Percentiles rank a stretch among this genome's conserved stretches.
Evolutionary conservation across 1,140 invertebrate species (phyloP).

Genomic region (Calliphora vicina): DNA sequence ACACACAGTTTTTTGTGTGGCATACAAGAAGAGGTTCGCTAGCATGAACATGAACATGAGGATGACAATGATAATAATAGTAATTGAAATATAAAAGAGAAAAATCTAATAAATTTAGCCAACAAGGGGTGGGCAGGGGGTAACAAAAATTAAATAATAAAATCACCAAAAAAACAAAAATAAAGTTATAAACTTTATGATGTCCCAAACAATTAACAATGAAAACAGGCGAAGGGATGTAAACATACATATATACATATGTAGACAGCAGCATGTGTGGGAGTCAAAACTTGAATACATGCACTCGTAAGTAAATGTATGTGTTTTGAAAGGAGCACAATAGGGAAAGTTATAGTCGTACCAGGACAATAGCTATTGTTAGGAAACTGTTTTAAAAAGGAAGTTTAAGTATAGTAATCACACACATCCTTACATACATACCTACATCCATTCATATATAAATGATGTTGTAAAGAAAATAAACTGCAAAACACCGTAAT

Average conservation of each 20-base stretch:
- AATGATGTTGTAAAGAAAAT: not conserved
- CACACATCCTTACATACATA: too few relatives aligned
- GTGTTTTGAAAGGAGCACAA: too few relatives aligned
- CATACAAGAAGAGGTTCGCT: not conserved
- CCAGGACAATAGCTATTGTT: not conserved
- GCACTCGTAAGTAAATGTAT: not conserved
- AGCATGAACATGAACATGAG: not conserved
- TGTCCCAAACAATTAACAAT: not conserved
- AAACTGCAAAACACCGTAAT: not conserved
- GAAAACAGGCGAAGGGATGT: not conserved
- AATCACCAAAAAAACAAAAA: not conserved
- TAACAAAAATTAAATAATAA: too few relatives aligned
- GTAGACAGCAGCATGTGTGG: not conserved
- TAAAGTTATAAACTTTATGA: not conserved
- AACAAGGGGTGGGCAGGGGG: not conserved
- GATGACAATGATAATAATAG: not conserved
- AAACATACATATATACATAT: not conserved
- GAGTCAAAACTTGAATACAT: not conserved
- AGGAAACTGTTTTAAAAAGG: not conserved
- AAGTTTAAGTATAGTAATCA: not conserved
- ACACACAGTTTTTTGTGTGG: too few relatives aligned
- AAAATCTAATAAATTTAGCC: not conserved
- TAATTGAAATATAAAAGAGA: not conserved
- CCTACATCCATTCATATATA: too few relatives aligned
- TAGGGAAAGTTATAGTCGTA: too few relatives aligned